Percentiles rank a stretch among this genome's conserved stretches.
phyloP scores from a whole-genome alignment of 2,113 vertebrate species.

The Meriones unguiculatus region DNA sequence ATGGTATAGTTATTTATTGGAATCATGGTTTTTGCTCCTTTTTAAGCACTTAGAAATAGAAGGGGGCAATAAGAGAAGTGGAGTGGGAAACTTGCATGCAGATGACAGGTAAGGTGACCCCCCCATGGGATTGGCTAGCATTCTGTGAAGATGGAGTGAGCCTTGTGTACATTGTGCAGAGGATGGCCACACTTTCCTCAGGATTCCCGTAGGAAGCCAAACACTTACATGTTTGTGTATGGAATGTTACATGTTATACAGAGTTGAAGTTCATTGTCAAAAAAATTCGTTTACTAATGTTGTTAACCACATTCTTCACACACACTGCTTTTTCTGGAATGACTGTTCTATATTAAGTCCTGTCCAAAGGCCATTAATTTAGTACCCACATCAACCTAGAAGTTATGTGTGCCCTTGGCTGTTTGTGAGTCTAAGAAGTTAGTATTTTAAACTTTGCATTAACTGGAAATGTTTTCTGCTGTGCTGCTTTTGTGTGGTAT shows the following conservation, averaged over 20 bases:
- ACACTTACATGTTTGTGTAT: not conserved
- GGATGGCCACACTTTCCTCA: not conserved
- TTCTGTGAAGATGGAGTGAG: not conserved
- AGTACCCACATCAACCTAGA: not conserved
- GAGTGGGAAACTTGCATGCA: not conserved
- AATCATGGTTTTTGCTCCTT: not conserved
- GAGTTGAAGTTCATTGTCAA: constrained; percentile 60
- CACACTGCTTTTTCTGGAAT: not conserved
- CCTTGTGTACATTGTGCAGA: not conserved
- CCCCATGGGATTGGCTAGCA: not conserved
- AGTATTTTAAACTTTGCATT: constrained; percentile 69
- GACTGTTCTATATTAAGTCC: constrained; percentile 38
- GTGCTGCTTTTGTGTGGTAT: constrained; percentile 57
- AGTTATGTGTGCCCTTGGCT: not conserved
- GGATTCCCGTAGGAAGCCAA: not conserved
- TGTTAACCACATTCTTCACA: not conserved
- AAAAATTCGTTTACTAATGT: constrained; percentile 29
- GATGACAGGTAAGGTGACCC: rapidly evolving
- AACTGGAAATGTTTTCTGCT: constrained; percentile 56
- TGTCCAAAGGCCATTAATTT: constrained; percentile 22
- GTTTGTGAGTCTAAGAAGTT: constrained; percentile 32
- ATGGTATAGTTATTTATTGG: not conserved
- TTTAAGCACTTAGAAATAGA: not conserved
- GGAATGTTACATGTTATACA: constrained; percentile 17
- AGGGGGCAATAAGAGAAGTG: not conserved